Evolutionary conservation across 1,140 invertebrate genomes (phyloP), one percentile per base, ranked within the genome.

Genomic region (Drosophila orosa): DNA sequence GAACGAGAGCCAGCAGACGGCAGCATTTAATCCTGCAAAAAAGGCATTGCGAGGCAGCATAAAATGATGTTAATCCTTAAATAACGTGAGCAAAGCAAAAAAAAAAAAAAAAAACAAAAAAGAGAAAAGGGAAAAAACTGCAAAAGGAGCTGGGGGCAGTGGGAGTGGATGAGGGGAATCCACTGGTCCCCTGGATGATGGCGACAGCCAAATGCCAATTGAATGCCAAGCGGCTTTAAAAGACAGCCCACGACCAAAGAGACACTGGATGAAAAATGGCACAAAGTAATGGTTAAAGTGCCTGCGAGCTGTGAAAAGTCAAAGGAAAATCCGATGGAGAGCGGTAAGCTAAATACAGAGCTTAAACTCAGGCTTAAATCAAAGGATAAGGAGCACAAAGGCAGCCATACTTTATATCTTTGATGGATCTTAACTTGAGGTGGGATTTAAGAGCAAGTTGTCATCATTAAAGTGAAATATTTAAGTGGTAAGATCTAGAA

Each of bases 61-160:
- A 83, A 86, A 86, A 82, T 86, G 83, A 86, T 86, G 83, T 87
- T 86, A 86, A 86, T 86, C 83, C 83, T 86, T 86, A 87, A 86
- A 86, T 86, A 86, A 83, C 84, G 80, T 73, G 83, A 71, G 61
- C 74, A 75, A 54, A 22, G 72, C 50, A 65, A 42, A 63, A 59
- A 76, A 54, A 15, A 48, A 25, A 35, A 27, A n/a, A n/a, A 25
- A 58, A 24, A 31, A 58, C n/a, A 15, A 22, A 7, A 4, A n/a
- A n/a, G n/a, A n/a, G n/a, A n/a, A n/a, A n/a, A n/a, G n/a, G n/a
- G n/a, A n/a, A n/a, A 25, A 27, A 59, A 25, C 3, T 9, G 40
- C 31, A 12, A 31, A 12, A 12, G 9, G 19, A 47, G 13, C 22
- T 10, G 35, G 35, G 35, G 9, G 27, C 3, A 35, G 15, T 25